These are phyloP conservation scores for Melierax canorus DNA, from an alignment of 2,113 vertebrate genomes.

Conservation along the genomic window DNA sequence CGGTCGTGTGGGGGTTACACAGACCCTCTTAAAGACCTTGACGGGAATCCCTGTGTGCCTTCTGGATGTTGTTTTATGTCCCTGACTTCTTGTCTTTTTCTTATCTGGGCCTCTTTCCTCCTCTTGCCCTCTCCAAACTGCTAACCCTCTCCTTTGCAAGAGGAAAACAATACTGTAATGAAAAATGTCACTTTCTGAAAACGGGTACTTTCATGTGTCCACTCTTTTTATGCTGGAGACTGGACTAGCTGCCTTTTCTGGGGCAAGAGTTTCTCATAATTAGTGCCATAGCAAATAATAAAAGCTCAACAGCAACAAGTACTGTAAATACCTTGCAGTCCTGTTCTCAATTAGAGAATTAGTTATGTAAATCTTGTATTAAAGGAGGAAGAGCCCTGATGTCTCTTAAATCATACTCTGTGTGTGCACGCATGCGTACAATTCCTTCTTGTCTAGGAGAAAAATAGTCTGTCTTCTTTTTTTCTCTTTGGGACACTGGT, in stretches of 20 bases:
- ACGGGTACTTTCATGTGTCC: background rate
- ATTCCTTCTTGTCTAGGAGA: background rate
- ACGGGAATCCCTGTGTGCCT: background rate
- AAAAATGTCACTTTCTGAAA: background rate
- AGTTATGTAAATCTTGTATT: conserved; percentile 48
- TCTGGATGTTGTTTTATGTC: background rate
- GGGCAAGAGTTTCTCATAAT: background rate
- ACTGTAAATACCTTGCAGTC: conserved; percentile 25
- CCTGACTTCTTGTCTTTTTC: background rate
- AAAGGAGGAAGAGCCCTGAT: conserved; percentile 1
- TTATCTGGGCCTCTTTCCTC: background rate
- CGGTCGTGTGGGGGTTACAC: background rate
- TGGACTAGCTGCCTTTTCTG: background rate
- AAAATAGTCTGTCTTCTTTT: background rate
- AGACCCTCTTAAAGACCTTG: background rate
- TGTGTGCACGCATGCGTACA: background rate
- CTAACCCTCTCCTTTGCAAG: background rate
- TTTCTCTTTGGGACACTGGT: background rate
- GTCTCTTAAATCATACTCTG: background rate
- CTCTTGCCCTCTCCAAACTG: background rate
- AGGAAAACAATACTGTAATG: background rate
- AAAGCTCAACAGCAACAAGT: conserved; percentile 2
- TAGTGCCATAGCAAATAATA: background rate
- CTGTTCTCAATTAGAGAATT: conserved; percentile 44
- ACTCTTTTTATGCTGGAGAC: background rate